Base-by-base conservation (phyloP, 2,113 vertebrate genomes). In the Eptesicus fuscus region DNA sequence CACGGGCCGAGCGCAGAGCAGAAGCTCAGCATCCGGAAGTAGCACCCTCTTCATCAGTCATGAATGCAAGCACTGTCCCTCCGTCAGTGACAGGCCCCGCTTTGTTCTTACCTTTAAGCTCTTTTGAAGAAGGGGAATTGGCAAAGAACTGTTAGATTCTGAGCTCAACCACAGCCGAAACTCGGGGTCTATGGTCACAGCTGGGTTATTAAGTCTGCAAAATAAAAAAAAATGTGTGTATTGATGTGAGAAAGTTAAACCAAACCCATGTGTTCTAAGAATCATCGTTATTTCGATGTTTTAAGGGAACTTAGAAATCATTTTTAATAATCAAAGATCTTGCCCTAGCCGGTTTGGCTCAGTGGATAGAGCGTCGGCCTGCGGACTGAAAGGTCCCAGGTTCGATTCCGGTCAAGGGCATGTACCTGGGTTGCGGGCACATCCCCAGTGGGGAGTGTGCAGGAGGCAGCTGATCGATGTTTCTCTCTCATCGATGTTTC, bases 81-180 rank as follows among this genome's bases (percentile, higher is more conserved):
- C 12, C 22, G 47, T 35, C 65, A 83, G 9, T 13, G 42, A 9
- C 53, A 35, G 37, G 32, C 16, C 17, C 42, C 73, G 8, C 4
- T 47, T 32, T 77, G 76, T 77, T 44, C 96, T 97, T 92, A 98
- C 98, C 98, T 98, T 98, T 40, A 98, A 70, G n/a, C 97, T 90
- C 51, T 95, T 98, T 20, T 97, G 97, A 73, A 98, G 96, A 88
- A 98, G 88, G 17, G 95, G n/a, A 49, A 97, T 4, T 61, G 98
- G 98, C 47, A 98, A 97, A 28, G 94, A 96, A 10, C 42, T 40
- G 51, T 97, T 94, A 8, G 97, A 80, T 79, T 96, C 97, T 76
- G 98, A 97, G 94, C 97, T 98, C 69, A 98, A 84, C 97, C 98
- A 98, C 0, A 98, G 95, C 86, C 98, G 97, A 82, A 98, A 98